These are phyloP conservation scores for Pseudolaguvia tuberculata DNA, from an alignment of 2,113 vertebrate species.

Conservation along the genomic window DNA sequence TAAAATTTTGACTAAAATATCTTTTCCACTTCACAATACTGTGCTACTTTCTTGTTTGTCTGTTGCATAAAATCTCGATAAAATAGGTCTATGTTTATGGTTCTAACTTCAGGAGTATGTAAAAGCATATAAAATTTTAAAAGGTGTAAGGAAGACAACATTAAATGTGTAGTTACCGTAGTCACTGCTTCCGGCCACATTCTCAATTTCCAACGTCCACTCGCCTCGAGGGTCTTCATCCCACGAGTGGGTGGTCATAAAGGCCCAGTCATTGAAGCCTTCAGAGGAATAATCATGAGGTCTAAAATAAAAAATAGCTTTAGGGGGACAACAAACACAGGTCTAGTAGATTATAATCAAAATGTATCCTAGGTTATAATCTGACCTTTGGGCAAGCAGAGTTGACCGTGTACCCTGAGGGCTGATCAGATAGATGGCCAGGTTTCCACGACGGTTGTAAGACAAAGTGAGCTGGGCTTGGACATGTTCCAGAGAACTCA, in stretches of 20 bases:
- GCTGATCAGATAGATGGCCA: constrained; percentile 90
- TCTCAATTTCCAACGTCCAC: constrained; percentile 92
- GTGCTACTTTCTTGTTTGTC: too few species aligned
- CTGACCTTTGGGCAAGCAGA: constrained; percentile 85
- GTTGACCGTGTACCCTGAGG: constrained; percentile 92
- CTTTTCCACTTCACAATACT: too few species aligned
- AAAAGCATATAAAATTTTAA: neutral
- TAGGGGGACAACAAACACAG: neutral
- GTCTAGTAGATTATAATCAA: neutral
- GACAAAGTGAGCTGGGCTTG: constrained; percentile 90
- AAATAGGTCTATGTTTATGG: too few species aligned
- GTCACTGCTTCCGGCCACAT: constrained; percentile 84
- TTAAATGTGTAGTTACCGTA: constrained; percentile 72
- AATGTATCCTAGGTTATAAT: neutral
- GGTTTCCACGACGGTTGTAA: constrained; percentile 90
- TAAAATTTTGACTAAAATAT: too few species aligned
- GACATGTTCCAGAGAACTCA: constrained; percentile 83
- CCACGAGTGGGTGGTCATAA: constrained; percentile 97
- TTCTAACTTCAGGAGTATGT: too few species aligned
- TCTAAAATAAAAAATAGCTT: constrained; percentile 60
- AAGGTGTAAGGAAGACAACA: neutral
- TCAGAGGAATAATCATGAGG: constrained; percentile 92
- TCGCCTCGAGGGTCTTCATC: constrained; percentile 84
- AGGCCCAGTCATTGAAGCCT: constrained; percentile 97
- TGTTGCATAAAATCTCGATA: too few species aligned